These are phyloP conservation scores for Rhinophrynus dorsalis DNA, from an alignment of 2,797 vertebrate species.

Conservation along the genomic window DNA sequence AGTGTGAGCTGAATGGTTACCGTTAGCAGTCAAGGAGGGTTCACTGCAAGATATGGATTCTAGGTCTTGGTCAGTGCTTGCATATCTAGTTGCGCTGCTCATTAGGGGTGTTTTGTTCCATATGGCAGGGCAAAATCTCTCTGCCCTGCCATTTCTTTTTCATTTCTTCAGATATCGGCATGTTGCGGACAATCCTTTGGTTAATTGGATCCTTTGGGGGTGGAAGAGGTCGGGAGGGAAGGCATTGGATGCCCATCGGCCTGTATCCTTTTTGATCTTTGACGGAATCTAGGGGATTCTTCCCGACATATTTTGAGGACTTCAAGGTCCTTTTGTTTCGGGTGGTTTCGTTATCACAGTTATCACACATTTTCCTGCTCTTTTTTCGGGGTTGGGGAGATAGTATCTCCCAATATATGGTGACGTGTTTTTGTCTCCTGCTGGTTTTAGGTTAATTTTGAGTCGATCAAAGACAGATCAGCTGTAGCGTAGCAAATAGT, in stretches of 20 bases:
- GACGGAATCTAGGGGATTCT: not conserved
- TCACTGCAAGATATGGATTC: not conserved
- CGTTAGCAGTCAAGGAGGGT: not conserved
- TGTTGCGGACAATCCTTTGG: not conserved
- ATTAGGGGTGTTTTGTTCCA: not conserved
- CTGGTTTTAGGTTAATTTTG: too few relatives aligned
- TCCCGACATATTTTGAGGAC: not conserved
- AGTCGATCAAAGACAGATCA: too few relatives aligned
- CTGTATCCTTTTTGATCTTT: not conserved
- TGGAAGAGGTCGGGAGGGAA: not conserved
- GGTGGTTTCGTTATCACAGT: not conserved
- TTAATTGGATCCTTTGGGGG: not conserved
- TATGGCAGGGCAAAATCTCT: not conserved
- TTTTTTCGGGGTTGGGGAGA: not conserved
- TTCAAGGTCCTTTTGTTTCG: not conserved
- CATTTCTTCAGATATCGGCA: not conserved
- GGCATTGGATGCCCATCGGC: not conserved
- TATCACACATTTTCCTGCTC: not conserved
- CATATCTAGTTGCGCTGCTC: too few relatives aligned
- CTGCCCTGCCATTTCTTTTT: not conserved
- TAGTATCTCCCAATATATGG: not conserved
- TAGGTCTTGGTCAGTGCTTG: not conserved
- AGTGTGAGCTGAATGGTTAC: not conserved
- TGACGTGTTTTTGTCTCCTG: too few relatives aligned
- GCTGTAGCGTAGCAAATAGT: too few relatives aligned